Percentiles rank a stretch among this genome's conserved stretches.
phyloP scores from a whole-genome alignment of 2,888 invertebrate species.

The Caenorhabditis afra region DNA sequence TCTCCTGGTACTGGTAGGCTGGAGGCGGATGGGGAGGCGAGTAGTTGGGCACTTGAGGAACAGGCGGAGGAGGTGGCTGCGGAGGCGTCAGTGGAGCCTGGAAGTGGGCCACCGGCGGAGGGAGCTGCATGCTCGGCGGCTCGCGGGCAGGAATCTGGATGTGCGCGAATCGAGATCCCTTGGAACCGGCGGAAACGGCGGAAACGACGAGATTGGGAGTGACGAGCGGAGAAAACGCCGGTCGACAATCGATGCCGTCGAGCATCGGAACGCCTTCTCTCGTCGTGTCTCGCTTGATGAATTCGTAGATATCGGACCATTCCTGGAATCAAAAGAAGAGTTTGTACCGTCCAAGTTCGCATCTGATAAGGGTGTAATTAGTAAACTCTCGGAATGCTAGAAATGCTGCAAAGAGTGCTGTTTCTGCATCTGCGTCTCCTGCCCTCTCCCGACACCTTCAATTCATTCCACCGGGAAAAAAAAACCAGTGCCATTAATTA shows the following conservation, averaged over 20 bases:
- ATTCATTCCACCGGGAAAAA: constrained; percentile 11
- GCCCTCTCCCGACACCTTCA: constrained; percentile 1
- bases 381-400: constrained; percentile 8
- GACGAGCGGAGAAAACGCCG: constrained; percentile 43
- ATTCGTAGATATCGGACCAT: constrained; percentile 55
- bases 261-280: constrained; percentile 20
- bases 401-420: neutral
- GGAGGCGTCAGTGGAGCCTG: constrained; percentile 20
- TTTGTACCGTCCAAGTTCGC: too few species aligned
- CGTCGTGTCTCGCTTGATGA: constrained; percentile 49
- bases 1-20: constrained; percentile 27
- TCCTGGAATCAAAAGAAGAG: constrained; percentile 24
- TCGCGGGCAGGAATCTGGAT: constrained; percentile 27
- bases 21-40: constrained; percentile 40
- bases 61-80: constrained; percentile 14
- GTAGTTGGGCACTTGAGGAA: constrained; percentile 4
- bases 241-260: constrained; percentile 22
- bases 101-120: constrained; percentile 34
- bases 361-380: too few species aligned
- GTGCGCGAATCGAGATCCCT: constrained; percentile 13
- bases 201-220: constrained; percentile 47
- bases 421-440: constrained; percentile 18
- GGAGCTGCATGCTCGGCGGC: constrained; percentile 50
- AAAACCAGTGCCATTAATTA: constrained; percentile 64
- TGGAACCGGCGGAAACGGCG: constrained; percentile 22